These are phyloP conservation scores for Scarus forsteni DNA, from an alignment of 2,797 vertebrate species.

Conservation along the genomic window DNA sequence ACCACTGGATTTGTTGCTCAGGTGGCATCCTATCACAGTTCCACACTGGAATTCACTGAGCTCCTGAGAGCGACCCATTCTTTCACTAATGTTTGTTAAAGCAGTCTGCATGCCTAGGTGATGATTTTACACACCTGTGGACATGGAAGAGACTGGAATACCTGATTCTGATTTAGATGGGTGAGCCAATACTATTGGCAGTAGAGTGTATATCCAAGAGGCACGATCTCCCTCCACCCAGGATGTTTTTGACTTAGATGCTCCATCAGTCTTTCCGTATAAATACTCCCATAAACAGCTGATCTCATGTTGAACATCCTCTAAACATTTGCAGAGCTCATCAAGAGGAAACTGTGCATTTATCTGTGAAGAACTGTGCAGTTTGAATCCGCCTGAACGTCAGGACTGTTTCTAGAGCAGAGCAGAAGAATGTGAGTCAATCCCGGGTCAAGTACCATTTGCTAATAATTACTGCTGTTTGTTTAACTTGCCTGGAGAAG, in stretches of 20 bases:
- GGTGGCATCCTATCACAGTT: no score
- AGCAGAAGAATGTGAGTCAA: constrained; percentile 58
- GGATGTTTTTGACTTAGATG: constrained; percentile 67
- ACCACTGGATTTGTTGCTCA: no score
- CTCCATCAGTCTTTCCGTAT: constrained; percentile 62
- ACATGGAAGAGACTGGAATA: no score
- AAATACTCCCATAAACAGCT: constrained; percentile 66
- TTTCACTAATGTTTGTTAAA: no score
- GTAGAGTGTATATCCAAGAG: constrained; percentile 28
- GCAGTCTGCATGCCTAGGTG: no score
- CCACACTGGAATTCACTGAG: no score
- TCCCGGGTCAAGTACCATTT: constrained; percentile 67
- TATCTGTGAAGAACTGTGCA: constrained; percentile 50
- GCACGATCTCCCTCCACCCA: constrained; percentile 44
- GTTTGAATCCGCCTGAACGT: constrained; percentile 51
- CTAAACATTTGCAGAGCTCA: constrained; percentile 71
- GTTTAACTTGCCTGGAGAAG: constrained; percentile 55
- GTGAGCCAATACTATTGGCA: no score
- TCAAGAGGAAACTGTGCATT: constrained; percentile 46
- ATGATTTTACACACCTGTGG: no score
- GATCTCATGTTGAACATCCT: constrained; percentile 59
- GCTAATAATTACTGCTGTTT: constrained; percentile 73
- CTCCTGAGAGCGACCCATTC: no score
- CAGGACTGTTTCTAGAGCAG: constrained; percentile 41
- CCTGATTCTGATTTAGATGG: no score